Base-by-base conservation (phyloP, 1,140 invertebrate genomes). In the Daktulosphaira vitifoliae region DNA sequence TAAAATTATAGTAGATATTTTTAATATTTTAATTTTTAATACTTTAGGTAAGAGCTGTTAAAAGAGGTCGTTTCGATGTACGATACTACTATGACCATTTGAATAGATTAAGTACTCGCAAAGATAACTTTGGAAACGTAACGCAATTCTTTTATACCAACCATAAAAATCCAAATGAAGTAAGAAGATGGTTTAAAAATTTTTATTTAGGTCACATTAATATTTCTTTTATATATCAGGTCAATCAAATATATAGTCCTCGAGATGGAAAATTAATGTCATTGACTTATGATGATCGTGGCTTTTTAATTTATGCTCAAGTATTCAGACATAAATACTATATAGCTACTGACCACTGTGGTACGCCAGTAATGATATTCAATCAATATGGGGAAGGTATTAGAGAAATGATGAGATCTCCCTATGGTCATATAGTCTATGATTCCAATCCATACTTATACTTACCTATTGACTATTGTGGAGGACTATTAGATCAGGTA, bases 131-230 rank as follows among this genome's bases (percentile, higher is more conserved):
- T 70, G 91, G 91, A 49, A 94, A 95, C 71, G 86, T 95, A 0
- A 94, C 93, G 0, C 94, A 97, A 74, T 97, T 93, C 78, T 94
- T 96, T 76, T 98, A 97, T 72, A 92, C 86, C 18, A 92, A 97
- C 74, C 87, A 91, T 70, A 80, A 86, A 66, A 80, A 84, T 56
- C 86, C 86, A 1, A 80, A 85, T 70, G 86, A 90, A 78, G 88
- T 95, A 8, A 92, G 84, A 59, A 73, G 18, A 9, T 8, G 1
- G 6, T 4, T 9, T 13, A 15, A n/a, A n/a, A n/a, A n/a, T n/a
- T n/a, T n/a, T n/a, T n/a, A n/a, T n/a, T n/a, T n/a, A 44, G 9
- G 39, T 15, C n/a, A 44, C 29, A n/a, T n/a, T n/a, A n/a, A n/a
- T n/a, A n/a, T n/a, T n/a, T n/a, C n/a, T n/a, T n/a, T n/a, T n/a